These are phyloP conservation scores for Pedicia rivosa DNA, from an alignment of 2,888 invertebrate genomes.

Conservation along the genomic window DNA sequence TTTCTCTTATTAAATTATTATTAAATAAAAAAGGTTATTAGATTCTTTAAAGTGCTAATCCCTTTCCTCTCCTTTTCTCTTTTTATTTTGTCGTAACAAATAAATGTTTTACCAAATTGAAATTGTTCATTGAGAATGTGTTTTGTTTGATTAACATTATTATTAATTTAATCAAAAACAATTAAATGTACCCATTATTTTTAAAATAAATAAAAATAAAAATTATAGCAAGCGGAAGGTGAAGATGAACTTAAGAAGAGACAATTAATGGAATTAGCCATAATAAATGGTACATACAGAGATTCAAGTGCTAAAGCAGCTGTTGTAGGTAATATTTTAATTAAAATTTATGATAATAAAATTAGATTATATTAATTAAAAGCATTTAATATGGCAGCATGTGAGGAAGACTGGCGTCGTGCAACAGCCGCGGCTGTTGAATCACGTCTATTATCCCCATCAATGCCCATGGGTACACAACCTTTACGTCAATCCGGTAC, in stretches of 20 bases:
- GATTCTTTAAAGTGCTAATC: background rate
- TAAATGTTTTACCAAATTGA: no score
- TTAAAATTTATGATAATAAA: background rate
- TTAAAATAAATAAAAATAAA: conserved; percentile 3
- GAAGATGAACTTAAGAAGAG: conserved; percentile 99
- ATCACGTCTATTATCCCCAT: conserved; percentile 50
- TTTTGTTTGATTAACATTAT: no score
- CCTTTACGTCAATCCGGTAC: conserved; percentile 50
- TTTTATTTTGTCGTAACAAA: background rate
- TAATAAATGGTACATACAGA: conserved; percentile 99
- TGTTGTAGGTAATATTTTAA: conserved; percentile 50
- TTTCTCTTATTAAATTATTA: conserved; percentile 1
- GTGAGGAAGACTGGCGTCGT: conserved; percentile 71
- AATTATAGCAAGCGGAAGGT: conserved; percentile 85
- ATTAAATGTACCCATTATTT: no score
- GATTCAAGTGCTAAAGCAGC: conserved; percentile 84
- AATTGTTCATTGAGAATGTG: no score
- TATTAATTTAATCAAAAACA: no score
- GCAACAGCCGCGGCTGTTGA: conserved; percentile 65
- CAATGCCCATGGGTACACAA: conserved; percentile 41
- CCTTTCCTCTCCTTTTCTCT: no score
- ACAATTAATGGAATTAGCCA: conserved; percentile 99
- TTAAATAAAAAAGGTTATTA: background rate
- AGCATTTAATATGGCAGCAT: no score
- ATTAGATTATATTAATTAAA: no score